Evolutionary conservation across 2,113 vertebrate genomes (phyloP), one percentile per base, ranked within the genome.

Genomic region (Rana temporaria): DNA sequence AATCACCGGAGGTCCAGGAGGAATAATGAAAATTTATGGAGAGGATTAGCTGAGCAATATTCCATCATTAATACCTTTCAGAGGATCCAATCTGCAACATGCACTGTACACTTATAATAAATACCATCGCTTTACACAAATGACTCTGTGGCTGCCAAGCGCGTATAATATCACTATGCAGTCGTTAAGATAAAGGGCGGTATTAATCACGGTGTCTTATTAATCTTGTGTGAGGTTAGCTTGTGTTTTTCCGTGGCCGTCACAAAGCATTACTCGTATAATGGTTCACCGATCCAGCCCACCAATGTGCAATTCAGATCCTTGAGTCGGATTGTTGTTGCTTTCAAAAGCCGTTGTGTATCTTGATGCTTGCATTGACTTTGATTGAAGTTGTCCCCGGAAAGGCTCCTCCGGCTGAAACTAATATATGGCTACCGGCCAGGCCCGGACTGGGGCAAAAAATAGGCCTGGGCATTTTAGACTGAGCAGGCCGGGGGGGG

Each of bases 21-120:
- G 66, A 70, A 69, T 79, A 79, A 79, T 69, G 66, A 79, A 69
- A 57, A 79, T 60, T 68, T 69, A 79, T 69, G 66, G 65, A 6
- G 32, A 70, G 26, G 55, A 79, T 79, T 69, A 79, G 77, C 77
- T 18, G 17, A 59, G 66, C 53, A 56, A 79, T 79, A 79, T 79
- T 79, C 65, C 15, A 32, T 79, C 78, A 79, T 79, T 67, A 79
- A 79, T 79, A 69, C 78, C 24, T 22, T 38, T 79, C 65, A 69
- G 57, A 16, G 34, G 30, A 42, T 69, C 38, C 16, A 66, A 57
- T 67, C 7, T 66, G 42, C 17, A 18, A 57, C 34, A 26, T 26
- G 56, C 67, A 67, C 52, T 56, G 30, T 42, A 55, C 34, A 32
- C 32, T 19, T 69, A 57, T 79, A 79, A 69, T 69, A 79, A 68